phyloP scores from a whole-genome alignment of 2,888 invertebrate species.

The Cantharis rufa region DNA sequence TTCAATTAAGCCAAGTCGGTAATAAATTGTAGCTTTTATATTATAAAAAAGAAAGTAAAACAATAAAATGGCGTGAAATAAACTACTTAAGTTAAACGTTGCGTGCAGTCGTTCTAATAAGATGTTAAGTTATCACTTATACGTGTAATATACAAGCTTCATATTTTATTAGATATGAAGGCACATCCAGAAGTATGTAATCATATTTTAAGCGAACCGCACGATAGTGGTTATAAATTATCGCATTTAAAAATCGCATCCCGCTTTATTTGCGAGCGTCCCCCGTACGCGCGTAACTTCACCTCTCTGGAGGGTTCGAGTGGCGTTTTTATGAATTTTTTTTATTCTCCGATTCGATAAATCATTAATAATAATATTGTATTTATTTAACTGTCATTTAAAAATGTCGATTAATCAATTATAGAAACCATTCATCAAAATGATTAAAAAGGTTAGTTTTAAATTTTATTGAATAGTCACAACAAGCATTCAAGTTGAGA shows the following conservation, averaged over 20 bases:
- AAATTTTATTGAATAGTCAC: neutral
- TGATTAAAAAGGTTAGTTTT: neutral
- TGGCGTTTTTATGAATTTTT: neutral
- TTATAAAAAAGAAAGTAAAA: constrained; percentile 24
- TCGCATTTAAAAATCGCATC: constrained; percentile 26
- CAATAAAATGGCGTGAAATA: constrained; percentile 38
- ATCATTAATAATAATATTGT: constrained; percentile 24
- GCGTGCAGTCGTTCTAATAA: constrained; percentile 54
- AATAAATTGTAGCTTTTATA: neutral
- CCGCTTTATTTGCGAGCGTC: neutral
- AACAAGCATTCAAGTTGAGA: neutral
- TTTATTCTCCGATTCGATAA: constrained; percentile 17
- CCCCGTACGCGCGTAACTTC: neutral
- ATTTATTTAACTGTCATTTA: constrained; percentile 23
- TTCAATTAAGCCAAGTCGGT: neutral
- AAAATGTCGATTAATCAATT: constrained; percentile 18
- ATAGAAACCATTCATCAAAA: constrained; percentile 3
- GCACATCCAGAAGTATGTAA: constrained; percentile 36
- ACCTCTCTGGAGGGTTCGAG: neutral
- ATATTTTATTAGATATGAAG: constrained; percentile 49
- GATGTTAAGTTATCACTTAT: constrained; percentile 57
- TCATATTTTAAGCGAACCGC: constrained; percentile 39
- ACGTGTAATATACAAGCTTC: constrained; percentile 54
- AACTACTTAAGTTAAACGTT: constrained; percentile 50
- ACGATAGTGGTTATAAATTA: constrained; percentile 38